Evolutionary conservation across 2,888 invertebrate species (phyloP).

Genomic region (Cordilura impudica): DNA sequence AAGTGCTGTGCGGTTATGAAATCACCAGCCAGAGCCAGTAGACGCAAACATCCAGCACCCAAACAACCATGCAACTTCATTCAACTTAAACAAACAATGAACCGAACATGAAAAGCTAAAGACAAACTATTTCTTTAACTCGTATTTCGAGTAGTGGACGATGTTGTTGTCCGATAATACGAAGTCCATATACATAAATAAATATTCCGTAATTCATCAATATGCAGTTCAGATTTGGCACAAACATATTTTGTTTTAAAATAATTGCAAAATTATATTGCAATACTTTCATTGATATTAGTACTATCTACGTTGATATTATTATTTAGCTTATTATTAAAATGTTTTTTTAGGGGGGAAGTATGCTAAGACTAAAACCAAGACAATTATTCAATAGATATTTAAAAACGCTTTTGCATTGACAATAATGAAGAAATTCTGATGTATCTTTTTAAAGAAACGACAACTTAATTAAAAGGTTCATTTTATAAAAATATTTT

Average conservation of each 20-base stretch:
- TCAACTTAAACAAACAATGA: constrained; percentile 13
- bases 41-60: neutral
- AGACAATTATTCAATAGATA: too few species aligned
- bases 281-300: too few species aligned
- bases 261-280: too few species aligned
- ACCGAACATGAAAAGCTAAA: constrained; percentile 12
- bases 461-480: too few species aligned
- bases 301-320: too few species aligned
- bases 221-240: constrained; percentile 45
- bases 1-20: constrained; percentile 29
- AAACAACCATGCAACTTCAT: neutral
- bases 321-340: too few species aligned
- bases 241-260: constrained; percentile 23
- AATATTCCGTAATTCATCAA: constrained; percentile 39
- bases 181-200: constrained; percentile 17
- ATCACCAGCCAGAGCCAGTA: constrained; percentile 28
- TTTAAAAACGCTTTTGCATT: too few species aligned
- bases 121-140: constrained; percentile 13
- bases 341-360: too few species aligned
- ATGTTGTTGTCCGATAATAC: constrained; percentile 14
- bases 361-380: too few species aligned
- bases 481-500: too few species aligned
- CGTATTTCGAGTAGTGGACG: neutral
- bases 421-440: too few species aligned
- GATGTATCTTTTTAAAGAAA: too few species aligned